These are phyloP conservation scores for Drosophila elegans DNA, from an alignment of 1,140 invertebrate species.

Conservation along the genomic window DNA sequence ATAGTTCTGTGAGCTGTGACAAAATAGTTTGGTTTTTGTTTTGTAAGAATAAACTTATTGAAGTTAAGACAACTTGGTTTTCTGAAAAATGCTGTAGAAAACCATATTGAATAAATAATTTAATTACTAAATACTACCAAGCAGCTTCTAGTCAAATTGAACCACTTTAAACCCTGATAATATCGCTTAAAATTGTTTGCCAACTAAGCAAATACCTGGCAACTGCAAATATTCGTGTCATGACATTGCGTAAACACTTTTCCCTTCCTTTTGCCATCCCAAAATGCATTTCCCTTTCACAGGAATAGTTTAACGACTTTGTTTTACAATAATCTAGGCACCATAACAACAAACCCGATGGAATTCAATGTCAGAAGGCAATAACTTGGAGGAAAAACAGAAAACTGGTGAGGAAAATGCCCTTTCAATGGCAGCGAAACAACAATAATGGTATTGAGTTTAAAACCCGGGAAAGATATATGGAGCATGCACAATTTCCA, in stretches of 20 bases:
- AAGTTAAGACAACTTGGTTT: too few relatives aligned
- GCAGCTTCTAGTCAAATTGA: not conserved
- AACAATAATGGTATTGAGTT: conserved; percentile 49
- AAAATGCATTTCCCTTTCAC: conserved; percentile 28
- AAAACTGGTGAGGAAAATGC: conserved; percentile 1
- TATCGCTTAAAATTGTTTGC: conserved; percentile 18
- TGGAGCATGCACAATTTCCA: conserved; percentile 74
- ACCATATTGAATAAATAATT: too few relatives aligned
- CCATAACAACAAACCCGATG: conserved; percentile 15
- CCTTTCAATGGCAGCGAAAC: conserved; percentile 16
- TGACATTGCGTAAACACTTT: conserved; percentile 26
- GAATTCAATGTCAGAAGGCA: conserved; percentile 32
- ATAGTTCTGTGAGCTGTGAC: conserved; percentile 1
- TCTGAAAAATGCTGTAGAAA: too few relatives aligned
- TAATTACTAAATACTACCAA: not conserved
- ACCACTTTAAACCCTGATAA: not conserved
- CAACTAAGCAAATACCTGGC: conserved; percentile 16
- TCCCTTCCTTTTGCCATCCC: not conserved
- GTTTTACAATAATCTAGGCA: conserved; percentile 29
- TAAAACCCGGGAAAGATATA: conserved; percentile 62
- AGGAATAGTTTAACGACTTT: conserved; percentile 36
- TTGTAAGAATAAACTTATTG: not conserved
- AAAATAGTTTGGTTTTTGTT: not conserved
- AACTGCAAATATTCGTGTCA: conserved; percentile 10
- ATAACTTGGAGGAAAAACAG: conserved; percentile 19